Conservation (phyloP, 2,113 vertebrate species). For the Polyodon spathula region DNA sequence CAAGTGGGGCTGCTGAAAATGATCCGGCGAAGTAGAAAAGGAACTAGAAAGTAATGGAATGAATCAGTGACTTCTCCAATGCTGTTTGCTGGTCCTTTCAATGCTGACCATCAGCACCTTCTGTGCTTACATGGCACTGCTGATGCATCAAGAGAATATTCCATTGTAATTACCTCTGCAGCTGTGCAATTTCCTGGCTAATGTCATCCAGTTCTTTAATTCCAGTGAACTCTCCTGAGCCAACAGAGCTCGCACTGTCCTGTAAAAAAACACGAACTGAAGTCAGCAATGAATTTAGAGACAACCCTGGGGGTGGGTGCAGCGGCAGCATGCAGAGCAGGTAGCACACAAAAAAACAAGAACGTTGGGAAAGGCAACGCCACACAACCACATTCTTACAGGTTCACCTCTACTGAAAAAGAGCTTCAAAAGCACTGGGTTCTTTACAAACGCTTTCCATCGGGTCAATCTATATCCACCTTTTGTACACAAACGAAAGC, state of each 20-base stretch:
- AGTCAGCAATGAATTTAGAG: not conserved
- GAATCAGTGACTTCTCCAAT: too few species aligned
- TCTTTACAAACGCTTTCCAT: constrained; percentile 47
- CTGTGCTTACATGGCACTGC: too few species aligned
- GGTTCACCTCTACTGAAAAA: constrained; percentile 22
- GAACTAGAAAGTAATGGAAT: not conserved
- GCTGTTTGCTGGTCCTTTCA: too few species aligned
- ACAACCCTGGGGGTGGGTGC: not conserved
- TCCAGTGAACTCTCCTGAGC: constrained; percentile 86
- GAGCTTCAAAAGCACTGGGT: constrained; percentile 26
- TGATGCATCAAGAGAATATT: not conserved
- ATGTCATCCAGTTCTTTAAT: constrained; percentile 95
- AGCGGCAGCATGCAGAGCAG: not conserved
- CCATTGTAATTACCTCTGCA: constrained; percentile 73
- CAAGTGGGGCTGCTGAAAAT: not conserved
- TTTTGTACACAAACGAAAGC: constrained; percentile 42
- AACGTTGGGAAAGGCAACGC: not conserved
- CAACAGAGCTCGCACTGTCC: constrained; percentile 83
- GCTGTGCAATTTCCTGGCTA: constrained; percentile 86
- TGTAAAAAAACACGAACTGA: constrained; percentile 37
- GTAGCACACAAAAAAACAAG: constrained; percentile 1
- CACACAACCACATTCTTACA: constrained; percentile 13
- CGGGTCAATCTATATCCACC: constrained; percentile 3
- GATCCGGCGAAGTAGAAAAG: not conserved
- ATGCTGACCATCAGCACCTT: too few species aligned